Conservation (phyloP, 2,113 vertebrate species). For the Struthio camelus region DNA sequence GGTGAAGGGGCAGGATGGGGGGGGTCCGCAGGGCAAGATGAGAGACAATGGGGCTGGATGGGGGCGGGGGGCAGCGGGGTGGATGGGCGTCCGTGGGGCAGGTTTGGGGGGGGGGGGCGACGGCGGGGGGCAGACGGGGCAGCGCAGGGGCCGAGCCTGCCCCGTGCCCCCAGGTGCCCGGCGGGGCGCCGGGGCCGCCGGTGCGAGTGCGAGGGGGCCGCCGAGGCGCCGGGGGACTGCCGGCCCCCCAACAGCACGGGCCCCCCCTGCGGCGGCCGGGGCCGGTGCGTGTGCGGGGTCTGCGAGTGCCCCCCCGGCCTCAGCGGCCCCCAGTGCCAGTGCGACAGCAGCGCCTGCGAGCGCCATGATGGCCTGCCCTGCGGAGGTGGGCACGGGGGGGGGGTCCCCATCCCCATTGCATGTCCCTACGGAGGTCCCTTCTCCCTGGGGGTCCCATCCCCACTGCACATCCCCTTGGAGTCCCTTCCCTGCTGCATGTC, state of each 20-base stretch:
- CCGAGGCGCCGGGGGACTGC: slow-evolving; percentile 51
- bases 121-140: no score
- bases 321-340: slow-evolving; percentile 71
- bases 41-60: background rate
- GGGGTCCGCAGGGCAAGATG: background rate
- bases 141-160: background rate
- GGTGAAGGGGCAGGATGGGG: background rate
- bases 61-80: no score
- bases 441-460: no score
- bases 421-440: no score
- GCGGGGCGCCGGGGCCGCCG: slow-evolving; percentile 62
- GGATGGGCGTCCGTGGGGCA: background rate
- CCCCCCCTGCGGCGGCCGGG: slow-evolving; percentile 73
- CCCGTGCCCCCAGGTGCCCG: slow-evolving; percentile 60
- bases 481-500: background rate
- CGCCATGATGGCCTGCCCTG: slow-evolving; percentile 69
- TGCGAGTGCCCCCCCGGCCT: slow-evolving; percentile 70
- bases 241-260: slow-evolving; percentile 44
- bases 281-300: slow-evolving; percentile 75
- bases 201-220: slow-evolving; percentile 71
- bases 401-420: background rate
- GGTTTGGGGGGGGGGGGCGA: no score
- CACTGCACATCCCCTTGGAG: background rate
- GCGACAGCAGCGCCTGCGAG: slow-evolving; percentile 74
- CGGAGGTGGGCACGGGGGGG: slow-evolving; percentile 64